A percentile compares a stretch with the other conserved stretches of the same genome.
These are phyloP conservation scores for Phanerotoma sp. DNA, from an alignment of 2,888 invertebrate species.

Conservation along the genomic window DNA sequence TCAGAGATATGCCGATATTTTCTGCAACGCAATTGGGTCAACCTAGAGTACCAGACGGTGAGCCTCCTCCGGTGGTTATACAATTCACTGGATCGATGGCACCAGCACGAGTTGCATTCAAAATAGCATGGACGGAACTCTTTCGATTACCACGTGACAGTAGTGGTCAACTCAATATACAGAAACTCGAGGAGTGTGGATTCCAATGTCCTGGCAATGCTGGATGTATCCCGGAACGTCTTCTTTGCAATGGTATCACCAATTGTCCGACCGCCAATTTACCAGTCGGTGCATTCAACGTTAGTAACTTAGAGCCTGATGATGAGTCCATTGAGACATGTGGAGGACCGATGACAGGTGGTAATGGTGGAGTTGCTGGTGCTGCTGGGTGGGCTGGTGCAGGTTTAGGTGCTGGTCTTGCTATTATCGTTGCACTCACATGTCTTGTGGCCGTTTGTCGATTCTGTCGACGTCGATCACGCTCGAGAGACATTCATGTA, in stretches of 20 bases:
- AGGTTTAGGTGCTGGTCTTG: slow-evolving; percentile 65
- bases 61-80: slow-evolving; percentile 67
- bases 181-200: slow-evolving; percentile 75
- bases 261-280: slow-evolving; percentile 75
- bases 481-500: slow-evolving; percentile 64
- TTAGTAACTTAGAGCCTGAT: slow-evolving; percentile 60
- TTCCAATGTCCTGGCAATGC: slow-evolving; percentile 86
- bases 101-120: slow-evolving; percentile 82
- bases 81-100: slow-evolving; percentile 75
- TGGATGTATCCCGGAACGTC: slow-evolving; percentile 79
- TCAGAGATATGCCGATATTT: slow-evolving; percentile 76
- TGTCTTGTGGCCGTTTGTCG: slow-evolving; percentile 65
- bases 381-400: slow-evolving; percentile 64
- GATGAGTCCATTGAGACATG: slow-evolving; percentile 80
- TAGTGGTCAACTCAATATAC: slow-evolving; percentile 78
- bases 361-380: slow-evolving; percentile 58
- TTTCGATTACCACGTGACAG: slow-evolving; percentile 83
- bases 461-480: slow-evolving; percentile 64
- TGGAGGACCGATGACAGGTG: slow-evolving; percentile 58
- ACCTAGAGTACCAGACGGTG: slow-evolving; percentile 58
- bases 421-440: slow-evolving; percentile 61
- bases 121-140: slow-evolving; percentile 87
- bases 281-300: slow-evolving; percentile 34
- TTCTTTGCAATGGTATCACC: slow-evolving; percentile 84
- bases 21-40: slow-evolving; percentile 73